Conservation (phyloP, 2,797 vertebrate genomes). For the Oreochromis grahami region DNA sequence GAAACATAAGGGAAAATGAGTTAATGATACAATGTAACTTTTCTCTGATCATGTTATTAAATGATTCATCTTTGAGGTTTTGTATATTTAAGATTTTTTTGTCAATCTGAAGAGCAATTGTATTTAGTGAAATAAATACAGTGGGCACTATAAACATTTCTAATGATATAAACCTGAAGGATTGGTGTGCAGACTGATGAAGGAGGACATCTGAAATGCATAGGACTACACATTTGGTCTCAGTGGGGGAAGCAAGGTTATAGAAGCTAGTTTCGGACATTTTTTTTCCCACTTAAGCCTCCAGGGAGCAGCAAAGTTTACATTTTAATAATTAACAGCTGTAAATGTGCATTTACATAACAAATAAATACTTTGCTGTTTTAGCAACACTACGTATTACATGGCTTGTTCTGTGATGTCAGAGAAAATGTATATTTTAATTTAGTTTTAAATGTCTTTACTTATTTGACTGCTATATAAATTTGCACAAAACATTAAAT, state of each 20-base stretch:
- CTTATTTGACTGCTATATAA: background rate
- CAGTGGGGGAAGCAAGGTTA: background rate
- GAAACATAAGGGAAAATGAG: background rate
- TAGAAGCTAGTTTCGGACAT: background rate
- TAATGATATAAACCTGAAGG: background rate
- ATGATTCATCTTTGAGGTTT: background rate
- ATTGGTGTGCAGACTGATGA: background rate
- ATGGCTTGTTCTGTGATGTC: background rate
- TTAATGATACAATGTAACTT: background rate
- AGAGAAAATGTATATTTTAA: background rate
- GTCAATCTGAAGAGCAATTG: background rate
- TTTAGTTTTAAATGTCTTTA: background rate
- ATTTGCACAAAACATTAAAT: background rate
- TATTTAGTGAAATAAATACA: background rate
- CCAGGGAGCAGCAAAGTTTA: background rate
- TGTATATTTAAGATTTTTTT: background rate
- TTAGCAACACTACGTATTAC: background rate
- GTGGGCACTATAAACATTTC: background rate
- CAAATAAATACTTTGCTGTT: background rate
- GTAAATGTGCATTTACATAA: background rate
- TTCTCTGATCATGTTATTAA: background rate
- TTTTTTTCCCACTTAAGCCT: background rate
- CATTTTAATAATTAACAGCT: background rate
- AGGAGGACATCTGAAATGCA: background rate
- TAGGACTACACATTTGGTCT: background rate